Conservation (phyloP, 2,797 vertebrate genomes). For the Pogonophryne albipinna region DNA sequence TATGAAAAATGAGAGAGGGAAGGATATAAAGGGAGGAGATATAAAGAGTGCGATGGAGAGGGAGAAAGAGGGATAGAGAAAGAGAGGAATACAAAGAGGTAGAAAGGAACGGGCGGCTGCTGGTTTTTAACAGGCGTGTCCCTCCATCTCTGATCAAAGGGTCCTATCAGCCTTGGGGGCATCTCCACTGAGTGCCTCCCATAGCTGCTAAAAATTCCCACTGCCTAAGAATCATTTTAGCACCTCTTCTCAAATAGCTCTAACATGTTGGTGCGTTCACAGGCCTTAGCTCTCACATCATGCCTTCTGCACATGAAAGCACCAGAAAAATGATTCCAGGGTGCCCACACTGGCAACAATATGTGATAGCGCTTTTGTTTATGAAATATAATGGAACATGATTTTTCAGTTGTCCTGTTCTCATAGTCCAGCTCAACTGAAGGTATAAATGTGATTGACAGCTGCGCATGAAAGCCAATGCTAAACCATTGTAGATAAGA, state of each 20-base stretch:
- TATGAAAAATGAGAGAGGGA: constrained; percentile 17
- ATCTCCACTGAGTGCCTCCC: constrained; percentile 67
- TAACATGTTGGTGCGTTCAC: constrained; percentile 51
- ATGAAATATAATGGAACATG: constrained; percentile 48
- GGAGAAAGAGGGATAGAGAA: constrained; percentile 40
- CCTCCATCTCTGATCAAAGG: constrained; percentile 81
- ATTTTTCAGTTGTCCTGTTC: constrained; percentile 14
- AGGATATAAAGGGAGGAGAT: constrained; percentile 30
- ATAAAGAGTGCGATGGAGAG: constrained; percentile 11
- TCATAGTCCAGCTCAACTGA: constrained; percentile 9
- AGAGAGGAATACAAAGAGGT: constrained; percentile 72
- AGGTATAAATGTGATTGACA: constrained; percentile 42
- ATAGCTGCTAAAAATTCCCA: constrained; percentile 71
- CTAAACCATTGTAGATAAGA: constrained; percentile 14
- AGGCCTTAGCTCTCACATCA: constrained; percentile 42
- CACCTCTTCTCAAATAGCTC: constrained; percentile 43
- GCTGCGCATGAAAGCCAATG: constrained; percentile 30
- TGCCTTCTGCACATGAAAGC: constrained; percentile 55
- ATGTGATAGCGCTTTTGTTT: constrained; percentile 17
- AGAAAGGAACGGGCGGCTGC: constrained; percentile 56
- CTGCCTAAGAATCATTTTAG: constrained; percentile 67
- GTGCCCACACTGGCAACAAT: constrained; percentile 7
- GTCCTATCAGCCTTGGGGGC: constrained; percentile 75
- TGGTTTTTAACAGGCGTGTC: constrained; percentile 79
- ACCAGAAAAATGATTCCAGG: constrained; percentile 22